phyloP scores from a whole-genome alignment of 2,797 vertebrate genomes.

The Pangasius larnaudii region DNA sequence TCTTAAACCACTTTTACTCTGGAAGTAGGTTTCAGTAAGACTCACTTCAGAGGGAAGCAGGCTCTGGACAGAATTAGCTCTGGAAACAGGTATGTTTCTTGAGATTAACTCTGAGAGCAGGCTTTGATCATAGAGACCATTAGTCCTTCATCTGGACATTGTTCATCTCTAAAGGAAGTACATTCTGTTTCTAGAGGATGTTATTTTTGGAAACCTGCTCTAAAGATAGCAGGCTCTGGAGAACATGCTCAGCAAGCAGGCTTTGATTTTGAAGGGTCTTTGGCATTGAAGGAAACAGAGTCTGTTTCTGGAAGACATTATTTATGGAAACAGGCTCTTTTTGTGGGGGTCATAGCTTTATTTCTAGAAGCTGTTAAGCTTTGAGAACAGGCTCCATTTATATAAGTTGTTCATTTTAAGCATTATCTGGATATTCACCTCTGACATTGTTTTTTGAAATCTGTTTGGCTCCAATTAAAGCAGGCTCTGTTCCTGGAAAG shows the following conservation, averaged over 20 bases:
- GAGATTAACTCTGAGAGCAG: not conserved
- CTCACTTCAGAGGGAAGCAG: not conserved
- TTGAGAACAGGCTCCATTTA: not conserved
- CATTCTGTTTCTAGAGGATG: not conserved
- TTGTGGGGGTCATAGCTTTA: not conserved
- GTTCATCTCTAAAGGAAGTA: not conserved
- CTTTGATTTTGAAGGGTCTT: not conserved
- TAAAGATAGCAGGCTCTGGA: not conserved
- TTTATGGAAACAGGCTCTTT: not conserved
- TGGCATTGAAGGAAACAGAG: not conserved
- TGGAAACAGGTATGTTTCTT: not conserved
- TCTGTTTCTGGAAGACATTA: conserved; percentile 3
- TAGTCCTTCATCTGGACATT: not conserved
- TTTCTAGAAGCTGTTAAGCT: not conserved
- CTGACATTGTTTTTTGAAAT: not conserved
- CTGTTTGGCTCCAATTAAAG: not conserved
- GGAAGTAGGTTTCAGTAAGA: not conserved
- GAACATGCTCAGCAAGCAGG: not conserved
- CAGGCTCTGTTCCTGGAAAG: not conserved
- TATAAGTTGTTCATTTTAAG: not conserved
- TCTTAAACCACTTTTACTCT: not conserved
- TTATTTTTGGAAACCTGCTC: not conserved
- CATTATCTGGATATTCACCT: not conserved
- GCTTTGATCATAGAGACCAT: not conserved
- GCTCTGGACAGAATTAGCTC: not conserved